These are phyloP conservation scores for Lasioglossum villosulum DNA, from an alignment of 2,888 invertebrate species.

Conservation along the genomic window DNA sequence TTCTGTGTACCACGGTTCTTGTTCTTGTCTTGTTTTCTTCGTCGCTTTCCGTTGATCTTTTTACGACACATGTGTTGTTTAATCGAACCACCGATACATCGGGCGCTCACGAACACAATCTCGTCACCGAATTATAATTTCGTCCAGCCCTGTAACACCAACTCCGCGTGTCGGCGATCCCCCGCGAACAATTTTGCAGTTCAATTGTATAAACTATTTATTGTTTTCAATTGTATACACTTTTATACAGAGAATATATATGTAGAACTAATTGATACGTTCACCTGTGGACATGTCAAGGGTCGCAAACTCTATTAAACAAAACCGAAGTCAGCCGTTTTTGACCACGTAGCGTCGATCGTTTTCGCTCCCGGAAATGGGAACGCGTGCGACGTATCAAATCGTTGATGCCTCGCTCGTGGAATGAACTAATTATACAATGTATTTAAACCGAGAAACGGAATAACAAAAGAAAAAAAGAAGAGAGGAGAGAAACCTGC, in stretches of 20 bases:
- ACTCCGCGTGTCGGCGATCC: neutral
- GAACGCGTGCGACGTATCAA: neutral
- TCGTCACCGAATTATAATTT: conserved; percentile 13
- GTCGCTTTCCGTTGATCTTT: neutral
- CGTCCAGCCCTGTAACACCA: neutral
- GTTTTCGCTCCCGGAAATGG: neutral
- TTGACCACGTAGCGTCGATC: neutral
- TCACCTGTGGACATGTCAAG: neutral
- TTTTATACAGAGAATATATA: conserved; percentile 15
- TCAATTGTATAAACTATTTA: conserved; percentile 14
- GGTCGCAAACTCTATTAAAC: neutral
- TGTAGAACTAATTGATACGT: conserved; percentile 4
- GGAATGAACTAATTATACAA: neutral
- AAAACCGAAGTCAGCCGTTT: neutral
- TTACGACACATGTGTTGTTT: neutral
- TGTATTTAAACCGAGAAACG: neutral
- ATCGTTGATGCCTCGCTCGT: neutral
- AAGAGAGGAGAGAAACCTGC: conserved; percentile 15
- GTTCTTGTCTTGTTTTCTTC: neutral
- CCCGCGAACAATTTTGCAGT: neutral
- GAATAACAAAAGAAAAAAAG: neutral
- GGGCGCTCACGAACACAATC: neutral
- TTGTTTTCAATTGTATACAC: conserved; percentile 17
- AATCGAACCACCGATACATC: neutral
- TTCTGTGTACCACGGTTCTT: neutral